Base-by-base conservation (phyloP, 2,113 vertebrate genomes). In the Micronisus gabar region DNA sequence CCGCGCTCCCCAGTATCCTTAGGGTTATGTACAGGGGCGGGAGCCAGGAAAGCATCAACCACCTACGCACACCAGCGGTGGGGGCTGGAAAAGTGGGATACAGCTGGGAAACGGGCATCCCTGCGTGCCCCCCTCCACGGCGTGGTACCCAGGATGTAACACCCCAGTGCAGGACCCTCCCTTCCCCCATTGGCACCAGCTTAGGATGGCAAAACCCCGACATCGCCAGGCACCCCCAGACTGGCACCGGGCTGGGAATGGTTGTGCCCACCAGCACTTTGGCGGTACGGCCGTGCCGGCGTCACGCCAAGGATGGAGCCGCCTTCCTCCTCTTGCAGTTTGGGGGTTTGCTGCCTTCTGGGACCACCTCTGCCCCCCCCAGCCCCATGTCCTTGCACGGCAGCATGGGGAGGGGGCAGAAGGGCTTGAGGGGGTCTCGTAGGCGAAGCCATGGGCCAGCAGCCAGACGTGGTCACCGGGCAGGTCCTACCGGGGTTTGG, bases 281-380 rank as follows among this genome's bases (percentile, higher is more conserved):
- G 86, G 75, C 76, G 62, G 41, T 20, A n/a, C 9, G 2, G 62
- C 70, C 11, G 7, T 14, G 43, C 36, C 59, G 25, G 26, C 1
- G 0, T 74, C 61, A 15, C 1, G 0, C 13, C 0, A 0, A 45
- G 18, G 76, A 41, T 23, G 30, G 68, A 86, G 50, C 55, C 26
- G 6, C 34, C 75, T 50, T 90, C 70, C 50, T 86, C 58, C 58
- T 79, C 45, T 53, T 45, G 81, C 9, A 25, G 41, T 83, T 19
- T 45, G 67, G 43, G 52, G 30, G 17, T 48, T 62, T 34, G 32
- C 70, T 85, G 88, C 81, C 70, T 78, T 71, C 66, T 43, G 70
- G 70, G 56, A 56, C 41, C 4, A 5, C 76, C 61, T 38, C 38
- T 63, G 56, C 45, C 15, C 13, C 6, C 47, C 26, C 63, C 41